Conservation (phyloP, 1,140 invertebrate species). For the Hyphantria cunea region DNA sequence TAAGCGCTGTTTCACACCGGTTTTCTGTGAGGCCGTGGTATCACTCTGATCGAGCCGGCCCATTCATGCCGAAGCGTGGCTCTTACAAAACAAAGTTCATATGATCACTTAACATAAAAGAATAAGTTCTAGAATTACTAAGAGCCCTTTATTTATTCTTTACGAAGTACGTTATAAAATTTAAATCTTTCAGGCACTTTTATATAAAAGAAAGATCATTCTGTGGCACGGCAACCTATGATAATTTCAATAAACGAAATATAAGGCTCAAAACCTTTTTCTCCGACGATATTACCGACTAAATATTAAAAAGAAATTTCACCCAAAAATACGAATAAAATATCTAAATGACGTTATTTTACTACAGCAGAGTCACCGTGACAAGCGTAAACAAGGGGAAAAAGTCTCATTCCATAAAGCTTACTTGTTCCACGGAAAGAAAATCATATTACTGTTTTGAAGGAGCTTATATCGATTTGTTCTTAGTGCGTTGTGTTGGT, state of each 20-base stretch:
- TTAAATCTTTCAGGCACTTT: no score
- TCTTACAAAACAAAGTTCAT: no score
- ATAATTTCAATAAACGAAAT: conserved; percentile 7
- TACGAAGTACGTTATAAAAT: no score
- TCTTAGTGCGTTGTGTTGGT: conserved; percentile 26
- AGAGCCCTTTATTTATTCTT: no score
- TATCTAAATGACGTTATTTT: conserved; percentile 11
- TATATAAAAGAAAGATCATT: background rate
- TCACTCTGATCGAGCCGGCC: no score
- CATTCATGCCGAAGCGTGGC: no score
- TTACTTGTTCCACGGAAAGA: conserved; percentile 26
- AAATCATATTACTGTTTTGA: conserved; percentile 35
- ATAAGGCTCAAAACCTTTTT: background rate
- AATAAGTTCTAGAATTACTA: no score
- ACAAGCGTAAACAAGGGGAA: conserved; percentile 12
- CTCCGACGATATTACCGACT: conserved; percentile 9
- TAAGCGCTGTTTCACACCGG: no score
- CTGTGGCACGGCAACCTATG: background rate
- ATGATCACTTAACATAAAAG: no score
- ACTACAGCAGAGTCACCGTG: conserved; percentile 4
- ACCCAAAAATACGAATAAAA: conserved; percentile 3
- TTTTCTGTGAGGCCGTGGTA: no score
- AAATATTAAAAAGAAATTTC: conserved; percentile 5
- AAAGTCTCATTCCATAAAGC: conserved; percentile 23
- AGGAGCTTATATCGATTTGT: conserved; percentile 37